Conservation (phyloP, 2,888 invertebrate species). For the Baronia brevicornis region DNA sequence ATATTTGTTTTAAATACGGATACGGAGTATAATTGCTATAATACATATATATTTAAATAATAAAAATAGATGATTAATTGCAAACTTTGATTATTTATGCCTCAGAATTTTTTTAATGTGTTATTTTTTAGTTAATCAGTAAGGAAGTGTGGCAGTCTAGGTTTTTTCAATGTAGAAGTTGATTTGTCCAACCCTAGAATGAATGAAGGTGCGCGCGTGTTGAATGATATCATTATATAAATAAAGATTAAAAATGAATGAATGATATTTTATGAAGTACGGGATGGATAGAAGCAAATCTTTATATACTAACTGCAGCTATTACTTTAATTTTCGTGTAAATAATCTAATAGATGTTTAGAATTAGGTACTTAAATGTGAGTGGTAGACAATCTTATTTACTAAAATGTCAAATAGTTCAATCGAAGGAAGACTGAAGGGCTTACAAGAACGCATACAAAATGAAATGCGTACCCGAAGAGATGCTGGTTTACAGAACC, state of each 20-base stretch:
- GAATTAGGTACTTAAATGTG: constrained; percentile 54
- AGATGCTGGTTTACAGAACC: constrained; percentile 77
- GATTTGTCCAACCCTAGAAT: not conserved
- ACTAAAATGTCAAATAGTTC: constrained; percentile 81
- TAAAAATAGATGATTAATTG: too few species aligned
- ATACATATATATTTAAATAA: too few species aligned
- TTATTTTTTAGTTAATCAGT: too few species aligned
- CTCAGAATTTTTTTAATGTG: too few species aligned
- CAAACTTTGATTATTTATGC: too few species aligned
- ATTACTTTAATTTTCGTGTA: constrained; percentile 61
- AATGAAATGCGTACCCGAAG: constrained; percentile 77
- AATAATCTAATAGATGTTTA: constrained; percentile 53
- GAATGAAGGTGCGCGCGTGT: constrained; percentile 7
- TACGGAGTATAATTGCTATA: too few species aligned
- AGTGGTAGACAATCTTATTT: constrained; percentile 40
- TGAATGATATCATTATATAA: constrained; percentile 12
- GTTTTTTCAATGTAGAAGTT: too few species aligned
- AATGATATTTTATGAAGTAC: constrained; percentile 23
- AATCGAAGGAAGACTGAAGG: constrained; percentile 87
- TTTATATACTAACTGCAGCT: constrained; percentile 59
- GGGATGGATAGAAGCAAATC: constrained; percentile 43
- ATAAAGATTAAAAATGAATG: constrained; percentile 16
- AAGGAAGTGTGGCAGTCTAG: too few species aligned
- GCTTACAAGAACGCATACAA: constrained; percentile 86
- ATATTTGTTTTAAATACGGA: too few species aligned